Base-by-base conservation (phyloP, 2,797 vertebrate species). In the Diceros bicornis region DNA sequence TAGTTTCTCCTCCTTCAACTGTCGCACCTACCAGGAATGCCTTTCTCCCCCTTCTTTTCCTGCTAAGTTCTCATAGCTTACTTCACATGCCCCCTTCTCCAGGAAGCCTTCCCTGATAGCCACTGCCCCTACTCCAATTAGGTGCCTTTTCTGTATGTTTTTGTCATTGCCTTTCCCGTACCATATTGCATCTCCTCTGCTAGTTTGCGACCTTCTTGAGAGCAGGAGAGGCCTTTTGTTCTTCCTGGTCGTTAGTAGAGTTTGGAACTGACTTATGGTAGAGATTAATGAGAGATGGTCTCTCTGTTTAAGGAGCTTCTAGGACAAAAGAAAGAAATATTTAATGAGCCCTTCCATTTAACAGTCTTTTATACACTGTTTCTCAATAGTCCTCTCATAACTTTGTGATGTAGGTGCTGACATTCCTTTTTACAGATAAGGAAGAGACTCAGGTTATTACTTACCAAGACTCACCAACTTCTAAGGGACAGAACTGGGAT, bases 201-300 rank as follows among this genome's bases (percentile, higher is more conserved):
- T 92, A 69, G 71, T n/a, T 44, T 74, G 4, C 85, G 57, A 77
- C 55, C 37, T 89, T 94, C 71, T 84, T 29, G 20, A 82, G 27
- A 32, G 29, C 41, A 37, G 66, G 71, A 91, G 89, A 94, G 59
- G 4, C 57, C 52, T 52, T 50, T 77, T 62, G 82, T 17, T 82
- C 62, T 77, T 93, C 52, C 64, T 68, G 50, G 66, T 44, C 37
- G 23, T 94, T 89, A 29, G 72, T 69, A 74, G 79, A 92, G 25
- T 90, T 92, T 94, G 37, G 52, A 96, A 71, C 44, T 89, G n/a
- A 89, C 25, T 89, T 97, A 59, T 23, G 57, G 77, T 75, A 61
- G 27, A 83, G 23, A 57, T 74, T 64, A 93, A 75, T 64, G 61
- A 85, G 64, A 83, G 86, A 52, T 75, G 23, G 4, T 68, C 5